Base-by-base conservation (phyloP, 2,113 vertebrate genomes). In the Psilopsiagon aymara region DNA sequence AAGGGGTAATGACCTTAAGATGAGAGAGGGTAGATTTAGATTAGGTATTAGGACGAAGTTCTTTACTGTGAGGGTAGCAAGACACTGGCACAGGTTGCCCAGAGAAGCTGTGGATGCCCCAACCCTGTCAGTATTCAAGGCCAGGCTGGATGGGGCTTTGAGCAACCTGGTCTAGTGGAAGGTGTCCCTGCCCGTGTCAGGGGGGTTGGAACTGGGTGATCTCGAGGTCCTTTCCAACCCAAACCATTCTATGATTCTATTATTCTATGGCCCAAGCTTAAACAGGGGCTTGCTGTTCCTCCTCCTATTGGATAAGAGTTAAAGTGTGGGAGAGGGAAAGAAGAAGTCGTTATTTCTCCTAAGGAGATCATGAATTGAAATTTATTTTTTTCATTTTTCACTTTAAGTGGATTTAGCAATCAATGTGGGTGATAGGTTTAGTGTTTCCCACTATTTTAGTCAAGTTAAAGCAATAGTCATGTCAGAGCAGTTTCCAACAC, bases 171-270 rank as follows among this genome's bases (percentile, higher is more conserved):
- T 59, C 33, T 59, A 59, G 33, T 6, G 21, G 20, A 24, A 59
- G 33, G 57, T 0, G 1, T 59, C 33, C 33, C 13, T 35, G 57
- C 21, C 33, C 1, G 0, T 59, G 33, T 6, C 57, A 16, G 33
- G 13, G 33, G 19, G 33, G 8, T 23, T 59, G 20, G 57, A 59
- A 59, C 13, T 59, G 21, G 9, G 16, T 35, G 33, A 35, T 24
- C 33, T 35, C 3, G 9, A 35, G 21, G 21, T n/a, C 20, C 13
- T 23, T 59, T 59, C 33, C 57, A 59, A 35, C 21, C 57, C 57
- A 59, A 59, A 35, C 13, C 33, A 10, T 59, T 59, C 57, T 59
- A 16, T 2, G 4, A 35, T 59, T 35, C 21, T 35, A 16, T 59
- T 59, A 59, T 35, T 35, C 14, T 35, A 35, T 35, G 10, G 29